phyloP scores from a whole-genome alignment of 2,797 vertebrate species.

The Kryptolebias ocellatus region DNA sequence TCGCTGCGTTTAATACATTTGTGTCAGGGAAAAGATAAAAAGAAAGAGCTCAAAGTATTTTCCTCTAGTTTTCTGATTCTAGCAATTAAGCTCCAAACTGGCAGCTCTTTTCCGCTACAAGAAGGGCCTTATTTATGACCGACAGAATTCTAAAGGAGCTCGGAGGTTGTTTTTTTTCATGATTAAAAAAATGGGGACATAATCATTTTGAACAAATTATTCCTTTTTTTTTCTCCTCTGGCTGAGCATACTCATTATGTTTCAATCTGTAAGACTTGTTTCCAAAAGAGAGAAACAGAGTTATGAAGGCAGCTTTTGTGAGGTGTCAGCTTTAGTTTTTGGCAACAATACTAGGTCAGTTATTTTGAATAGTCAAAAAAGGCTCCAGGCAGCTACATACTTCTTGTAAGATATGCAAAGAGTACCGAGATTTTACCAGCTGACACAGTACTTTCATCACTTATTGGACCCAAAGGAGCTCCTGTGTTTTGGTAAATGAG shows the following conservation, averaged over 20 bases:
- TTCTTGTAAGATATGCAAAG: constrained; percentile 15
- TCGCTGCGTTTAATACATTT: background rate
- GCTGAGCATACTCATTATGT: constrained; percentile 25
- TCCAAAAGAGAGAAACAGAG: constrained; percentile 17
- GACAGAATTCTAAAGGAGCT: constrained; percentile 7
- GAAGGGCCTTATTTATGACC: constrained; percentile 18
- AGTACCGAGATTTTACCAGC: constrained; percentile 12
- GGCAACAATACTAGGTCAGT: constrained; percentile 47
- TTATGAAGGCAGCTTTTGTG: constrained; percentile 35
- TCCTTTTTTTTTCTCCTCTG: constrained; percentile 25
- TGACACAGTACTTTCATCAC: constrained; percentile 17
- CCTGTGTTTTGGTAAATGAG: background rate
- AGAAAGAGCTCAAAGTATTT: constrained; percentile 26
- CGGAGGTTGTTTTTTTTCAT: background rate
- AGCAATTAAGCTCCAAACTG: constrained; percentile 30
- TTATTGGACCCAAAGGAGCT: constrained; percentile 20
- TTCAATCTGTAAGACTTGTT: constrained; percentile 21
- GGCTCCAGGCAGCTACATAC: constrained; percentile 20
- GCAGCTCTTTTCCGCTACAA: constrained; percentile 6
- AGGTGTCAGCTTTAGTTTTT: constrained; percentile 53
- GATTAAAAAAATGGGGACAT: background rate
- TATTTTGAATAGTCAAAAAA: constrained; percentile 42
- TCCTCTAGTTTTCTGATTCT: constrained; percentile 39
- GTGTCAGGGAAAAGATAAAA: constrained; percentile 14
- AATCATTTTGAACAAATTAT: constrained; percentile 9